These are phyloP conservation scores for Aphelocoma californica DNA, from an alignment of 2,797 vertebrate genomes.

Conservation along the genomic window DNA sequence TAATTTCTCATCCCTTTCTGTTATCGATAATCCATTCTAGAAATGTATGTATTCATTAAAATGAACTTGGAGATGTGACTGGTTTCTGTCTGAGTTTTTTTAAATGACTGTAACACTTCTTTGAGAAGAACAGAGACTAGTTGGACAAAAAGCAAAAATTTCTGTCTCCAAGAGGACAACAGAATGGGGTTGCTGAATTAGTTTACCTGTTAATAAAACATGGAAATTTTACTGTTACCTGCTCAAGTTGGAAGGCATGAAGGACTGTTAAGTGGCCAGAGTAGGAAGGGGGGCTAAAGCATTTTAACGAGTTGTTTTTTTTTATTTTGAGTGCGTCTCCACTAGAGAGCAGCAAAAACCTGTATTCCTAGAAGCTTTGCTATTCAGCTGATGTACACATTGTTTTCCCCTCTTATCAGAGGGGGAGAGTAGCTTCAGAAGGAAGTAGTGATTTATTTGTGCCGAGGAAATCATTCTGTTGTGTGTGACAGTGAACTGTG, in stretches of 20 bases:
- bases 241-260: neutral
- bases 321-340: neutral
- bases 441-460: neutral
- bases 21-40: neutral
- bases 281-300: neutral
- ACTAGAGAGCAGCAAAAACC: constrained; percentile 36
- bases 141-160: neutral
- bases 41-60: neutral
- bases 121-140: neutral
- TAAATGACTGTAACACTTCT: neutral
- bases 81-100: neutral
- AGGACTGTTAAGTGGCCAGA: neutral
- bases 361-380: neutral
- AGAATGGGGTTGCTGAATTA: neutral
- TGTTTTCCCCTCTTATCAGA: neutral
- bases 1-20: neutral
- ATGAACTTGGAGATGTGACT: neutral
- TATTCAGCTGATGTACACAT: neutral
- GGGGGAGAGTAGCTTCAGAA: neutral
- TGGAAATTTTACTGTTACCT: neutral
- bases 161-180: neutral
- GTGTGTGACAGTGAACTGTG: neutral
- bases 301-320: neutral
- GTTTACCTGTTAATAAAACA: neutral
- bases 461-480: rapidly evolving